A percentile compares a stretch with the other conserved stretches of the same genome.
These are phyloP conservation scores for Lycocerus yunnanus DNA, from an alignment of 2,888 invertebrate species.

Conservation along the genomic window DNA sequence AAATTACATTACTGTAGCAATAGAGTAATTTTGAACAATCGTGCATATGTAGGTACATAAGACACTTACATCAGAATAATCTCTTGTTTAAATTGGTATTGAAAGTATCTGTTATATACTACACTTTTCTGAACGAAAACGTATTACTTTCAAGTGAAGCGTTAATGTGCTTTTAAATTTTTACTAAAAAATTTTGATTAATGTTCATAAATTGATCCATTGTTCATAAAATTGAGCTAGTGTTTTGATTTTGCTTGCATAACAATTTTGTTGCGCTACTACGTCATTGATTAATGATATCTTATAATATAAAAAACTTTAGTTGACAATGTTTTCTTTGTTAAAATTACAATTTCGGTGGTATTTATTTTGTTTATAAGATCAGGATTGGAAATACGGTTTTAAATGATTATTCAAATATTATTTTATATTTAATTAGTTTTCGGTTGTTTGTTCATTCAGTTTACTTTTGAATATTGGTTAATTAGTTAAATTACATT, in stretches of 20 bases:
- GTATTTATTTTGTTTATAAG: not conserved
- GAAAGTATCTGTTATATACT: not conserved
- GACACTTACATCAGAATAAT: too few relatives aligned
- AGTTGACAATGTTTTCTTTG: not conserved
- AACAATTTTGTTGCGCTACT: not conserved
- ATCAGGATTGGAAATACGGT: not conserved
- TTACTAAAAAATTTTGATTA: not conserved
- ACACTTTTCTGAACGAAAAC: not conserved
- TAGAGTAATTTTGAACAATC: not conserved
- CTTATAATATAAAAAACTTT: not conserved
- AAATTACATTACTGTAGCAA: not conserved
- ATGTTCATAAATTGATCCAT: not conserved
- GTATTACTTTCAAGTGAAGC: not conserved
- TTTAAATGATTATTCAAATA: not conserved
- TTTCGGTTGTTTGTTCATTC: not conserved
- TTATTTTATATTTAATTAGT: not conserved
- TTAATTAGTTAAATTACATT: not conserved
- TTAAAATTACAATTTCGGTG: not conserved
- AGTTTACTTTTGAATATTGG: not conserved
- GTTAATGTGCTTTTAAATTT: not conserved
- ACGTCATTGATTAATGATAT: not conserved
- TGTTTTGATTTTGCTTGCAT: not conserved
- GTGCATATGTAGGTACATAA: too few relatives aligned
- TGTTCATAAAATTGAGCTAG: not conserved
- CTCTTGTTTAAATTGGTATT: not conserved